Evolutionary conservation across 2,797 vertebrate genomes (phyloP).

Genomic region (Eulemur coronatus): DNA sequence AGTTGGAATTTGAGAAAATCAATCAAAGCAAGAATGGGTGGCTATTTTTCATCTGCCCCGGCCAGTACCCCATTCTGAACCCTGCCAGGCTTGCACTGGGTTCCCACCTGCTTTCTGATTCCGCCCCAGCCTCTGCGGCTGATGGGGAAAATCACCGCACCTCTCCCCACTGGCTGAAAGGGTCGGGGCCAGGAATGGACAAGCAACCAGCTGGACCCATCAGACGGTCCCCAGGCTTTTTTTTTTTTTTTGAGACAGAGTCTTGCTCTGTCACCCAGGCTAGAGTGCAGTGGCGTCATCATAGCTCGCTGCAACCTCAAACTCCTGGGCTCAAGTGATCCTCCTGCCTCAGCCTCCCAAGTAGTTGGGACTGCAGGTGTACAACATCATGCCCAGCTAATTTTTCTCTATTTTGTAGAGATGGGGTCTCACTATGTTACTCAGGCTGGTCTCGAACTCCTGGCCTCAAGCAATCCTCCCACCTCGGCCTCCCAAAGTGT

Average conservation of each 20-base stretch:
- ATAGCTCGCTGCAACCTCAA: background rate
- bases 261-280: background rate
- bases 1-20: background rate
- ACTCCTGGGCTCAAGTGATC: background rate
- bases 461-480: background rate
- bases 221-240: background rate
- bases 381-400: background rate
- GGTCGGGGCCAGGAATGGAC: background rate
- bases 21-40: background rate
- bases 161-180: background rate
- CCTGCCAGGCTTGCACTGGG: background rate
- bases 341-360: background rate
- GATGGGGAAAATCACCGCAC: background rate
- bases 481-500: background rate
- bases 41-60: background rate
- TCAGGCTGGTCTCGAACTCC: background rate
- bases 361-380: background rate
- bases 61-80: background rate
- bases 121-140: background rate
- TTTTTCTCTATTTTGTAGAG: background rate
- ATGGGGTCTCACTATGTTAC: background rate
- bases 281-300: background rate
- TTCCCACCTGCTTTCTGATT: background rate
- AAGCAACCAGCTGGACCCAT: background rate
- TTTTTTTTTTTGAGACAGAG: background rate